Conservation (phyloP, 2,888 invertebrate species). For the Chrysolina oricalcia region DNA sequence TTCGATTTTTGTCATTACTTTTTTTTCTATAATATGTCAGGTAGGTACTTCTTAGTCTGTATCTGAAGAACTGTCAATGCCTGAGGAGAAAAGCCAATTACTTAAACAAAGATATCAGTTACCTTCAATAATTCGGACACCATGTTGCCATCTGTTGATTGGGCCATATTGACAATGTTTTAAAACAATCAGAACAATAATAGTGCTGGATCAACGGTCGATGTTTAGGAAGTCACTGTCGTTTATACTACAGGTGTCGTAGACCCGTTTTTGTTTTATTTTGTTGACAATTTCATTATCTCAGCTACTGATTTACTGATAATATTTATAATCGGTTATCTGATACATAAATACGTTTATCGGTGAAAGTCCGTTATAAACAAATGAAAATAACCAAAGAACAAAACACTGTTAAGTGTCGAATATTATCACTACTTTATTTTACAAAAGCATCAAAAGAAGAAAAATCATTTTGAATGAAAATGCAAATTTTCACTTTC, state of each 20-base stretch:
- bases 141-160: conserved; percentile 42
- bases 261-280: conserved; percentile 12
- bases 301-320: not conserved
- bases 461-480: no score
- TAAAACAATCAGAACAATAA: not conserved
- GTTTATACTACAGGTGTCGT: not conserved
- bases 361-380: no score
- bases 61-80: no score
- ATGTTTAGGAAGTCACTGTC: not conserved
- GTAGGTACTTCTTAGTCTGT: no score
- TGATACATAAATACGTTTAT: not conserved
- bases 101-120: not conserved
- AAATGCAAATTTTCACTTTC: no score
- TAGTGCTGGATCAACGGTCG: not conserved
- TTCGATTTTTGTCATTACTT: no score
- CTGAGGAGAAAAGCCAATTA: no score
- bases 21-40: not conserved
- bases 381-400: no score
- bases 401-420: no score
- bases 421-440: no score
- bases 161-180: not conserved
- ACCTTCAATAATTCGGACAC: conserved; percentile 45
- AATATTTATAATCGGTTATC: conserved; percentile 4
- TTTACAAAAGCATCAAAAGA: no score
- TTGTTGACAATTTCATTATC: conserved; percentile 4